Percentiles rank a stretch among this genome's conserved stretches.
These are phyloP conservation scores for Apodemia mormo DNA, from an alignment of 2,888 invertebrate species.

Conservation along the genomic window DNA sequence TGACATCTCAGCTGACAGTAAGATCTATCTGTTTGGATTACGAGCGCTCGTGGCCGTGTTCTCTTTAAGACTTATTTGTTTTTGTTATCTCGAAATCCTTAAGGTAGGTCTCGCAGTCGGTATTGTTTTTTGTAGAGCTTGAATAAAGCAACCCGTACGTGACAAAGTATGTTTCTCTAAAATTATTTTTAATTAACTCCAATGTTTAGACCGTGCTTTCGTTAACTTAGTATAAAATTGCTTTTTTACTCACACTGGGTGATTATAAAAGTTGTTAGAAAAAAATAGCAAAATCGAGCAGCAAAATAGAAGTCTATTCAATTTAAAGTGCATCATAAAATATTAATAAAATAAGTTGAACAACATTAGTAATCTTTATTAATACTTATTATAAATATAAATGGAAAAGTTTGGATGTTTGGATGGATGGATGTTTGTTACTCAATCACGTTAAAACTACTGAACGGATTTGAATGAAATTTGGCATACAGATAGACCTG, in stretches of 20 bases:
- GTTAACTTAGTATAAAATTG: not conserved
- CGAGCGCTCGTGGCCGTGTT: constrained; percentile 57
- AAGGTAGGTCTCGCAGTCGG: constrained; percentile 42
- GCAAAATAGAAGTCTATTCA: too few species aligned
- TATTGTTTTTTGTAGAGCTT: constrained; percentile 40
- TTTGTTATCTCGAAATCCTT: constrained; percentile 53
- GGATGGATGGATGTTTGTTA: too few species aligned
- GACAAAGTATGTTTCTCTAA: constrained; percentile 34
- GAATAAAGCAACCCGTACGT: constrained; percentile 34
- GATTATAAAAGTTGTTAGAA: too few species aligned
- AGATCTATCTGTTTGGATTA: constrained; percentile 70
- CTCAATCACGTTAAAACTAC: too few species aligned
- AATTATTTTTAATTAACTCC: constrained; percentile 25
- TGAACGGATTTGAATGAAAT: too few species aligned
- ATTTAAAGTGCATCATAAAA: too few species aligned
- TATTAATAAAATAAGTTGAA: too few species aligned
- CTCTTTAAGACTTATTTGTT: constrained; percentile 46
- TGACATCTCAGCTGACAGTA: constrained; percentile 53
- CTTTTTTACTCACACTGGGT: not conserved
- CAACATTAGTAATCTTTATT: too few species aligned
- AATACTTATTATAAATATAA: too few species aligned
- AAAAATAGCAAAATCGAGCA: too few species aligned
- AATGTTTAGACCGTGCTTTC: not conserved
- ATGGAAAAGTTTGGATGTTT: too few species aligned
- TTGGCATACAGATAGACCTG: too few species aligned